Evolutionary conservation across 2,888 invertebrate genomes (phyloP).

Genomic region (Morinoia aosen): DNA sequence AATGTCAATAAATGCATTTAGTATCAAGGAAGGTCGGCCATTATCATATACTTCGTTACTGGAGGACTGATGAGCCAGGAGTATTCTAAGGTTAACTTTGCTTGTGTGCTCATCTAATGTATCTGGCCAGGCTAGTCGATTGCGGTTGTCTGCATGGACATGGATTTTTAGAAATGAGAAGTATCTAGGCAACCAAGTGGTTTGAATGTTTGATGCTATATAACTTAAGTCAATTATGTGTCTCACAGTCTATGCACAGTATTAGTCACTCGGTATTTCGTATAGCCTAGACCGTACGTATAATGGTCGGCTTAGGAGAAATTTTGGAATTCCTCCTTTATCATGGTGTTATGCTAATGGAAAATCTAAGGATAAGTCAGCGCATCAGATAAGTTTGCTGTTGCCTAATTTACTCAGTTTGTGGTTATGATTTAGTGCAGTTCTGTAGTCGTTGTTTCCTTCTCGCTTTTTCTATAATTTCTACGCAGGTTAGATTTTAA

Average conservation of each 20-base stretch:
- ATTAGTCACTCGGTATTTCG: not conserved
- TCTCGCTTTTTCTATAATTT: not conserved
- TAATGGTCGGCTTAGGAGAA: not conserved
- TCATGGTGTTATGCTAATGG: not conserved
- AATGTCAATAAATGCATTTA: too few relatives aligned
- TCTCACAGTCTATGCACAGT: not conserved
- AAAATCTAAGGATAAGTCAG: not conserved
- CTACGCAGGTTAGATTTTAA: not conserved
- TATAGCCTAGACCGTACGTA: not conserved
- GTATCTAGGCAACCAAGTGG: too few relatives aligned
- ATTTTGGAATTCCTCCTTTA: not conserved
- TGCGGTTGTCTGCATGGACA: too few relatives aligned
- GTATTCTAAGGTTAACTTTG: too few relatives aligned
- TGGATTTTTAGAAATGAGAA: too few relatives aligned
- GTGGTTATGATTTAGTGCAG: not conserved
- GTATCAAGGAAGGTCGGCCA: too few relatives aligned
- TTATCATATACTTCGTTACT: too few relatives aligned
- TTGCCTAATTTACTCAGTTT: not conserved
- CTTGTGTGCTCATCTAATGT: too few relatives aligned
- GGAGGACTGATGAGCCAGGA: too few relatives aligned
- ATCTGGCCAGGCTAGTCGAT: too few relatives aligned
- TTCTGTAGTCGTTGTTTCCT: not conserved
- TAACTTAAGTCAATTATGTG: not conserved
- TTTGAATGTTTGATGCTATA: too few relatives aligned
- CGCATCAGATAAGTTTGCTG: not conserved